Percentiles rank a stretch among this genome's conserved stretches.
These are phyloP conservation scores for Lasioglossum leucozonium DNA, from an alignment of 2,888 invertebrate species.

Conservation along the genomic window DNA sequence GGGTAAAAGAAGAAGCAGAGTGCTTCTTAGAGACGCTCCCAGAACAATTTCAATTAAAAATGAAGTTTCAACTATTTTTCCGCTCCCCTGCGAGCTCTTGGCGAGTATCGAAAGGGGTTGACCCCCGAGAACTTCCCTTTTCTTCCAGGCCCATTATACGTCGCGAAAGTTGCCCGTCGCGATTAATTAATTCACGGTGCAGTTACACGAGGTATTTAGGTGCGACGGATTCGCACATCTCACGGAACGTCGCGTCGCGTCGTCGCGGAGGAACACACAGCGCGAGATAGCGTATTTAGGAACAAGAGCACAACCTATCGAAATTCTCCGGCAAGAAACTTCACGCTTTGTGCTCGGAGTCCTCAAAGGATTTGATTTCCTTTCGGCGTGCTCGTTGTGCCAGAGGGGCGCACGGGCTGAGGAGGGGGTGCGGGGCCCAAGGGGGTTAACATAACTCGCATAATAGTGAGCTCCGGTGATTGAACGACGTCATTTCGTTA, in stretches of 20 bases:
- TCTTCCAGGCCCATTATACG: constrained; percentile 14
- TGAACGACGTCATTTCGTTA: constrained; percentile 73
- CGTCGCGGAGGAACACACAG: neutral
- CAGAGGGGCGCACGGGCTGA: neutral
- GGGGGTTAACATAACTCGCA: constrained; percentile 55
- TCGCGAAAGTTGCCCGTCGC: constrained; percentile 18
- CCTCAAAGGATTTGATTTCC: constrained; percentile 46
- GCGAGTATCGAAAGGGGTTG: constrained; percentile 5
- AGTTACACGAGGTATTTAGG: constrained; percentile 42
- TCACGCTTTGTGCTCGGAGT: constrained; percentile 25
- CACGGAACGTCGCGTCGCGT: neutral
- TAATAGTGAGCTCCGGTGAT: constrained; percentile 65
- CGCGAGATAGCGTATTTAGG: constrained; percentile 22
- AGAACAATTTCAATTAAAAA: constrained; percentile 5
- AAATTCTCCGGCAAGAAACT: constrained; percentile 47
- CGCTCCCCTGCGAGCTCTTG: neutral
- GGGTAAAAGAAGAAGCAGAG: too few species aligned
- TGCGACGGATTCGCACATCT: constrained; percentile 33
- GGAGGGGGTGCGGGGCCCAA: neutral
- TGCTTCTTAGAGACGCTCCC: neutral
- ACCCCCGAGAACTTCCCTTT: constrained; percentile 14
- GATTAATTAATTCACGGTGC: constrained; percentile 48
- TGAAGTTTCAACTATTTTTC: constrained; percentile 15
- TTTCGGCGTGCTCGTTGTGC: neutral
- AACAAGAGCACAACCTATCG: constrained; percentile 32